A percentile compares a stretch with the other conserved stretches of the same genome.
Conservation (phyloP, 1,140 invertebrate species). For the Atta cephalotes region DNA sequence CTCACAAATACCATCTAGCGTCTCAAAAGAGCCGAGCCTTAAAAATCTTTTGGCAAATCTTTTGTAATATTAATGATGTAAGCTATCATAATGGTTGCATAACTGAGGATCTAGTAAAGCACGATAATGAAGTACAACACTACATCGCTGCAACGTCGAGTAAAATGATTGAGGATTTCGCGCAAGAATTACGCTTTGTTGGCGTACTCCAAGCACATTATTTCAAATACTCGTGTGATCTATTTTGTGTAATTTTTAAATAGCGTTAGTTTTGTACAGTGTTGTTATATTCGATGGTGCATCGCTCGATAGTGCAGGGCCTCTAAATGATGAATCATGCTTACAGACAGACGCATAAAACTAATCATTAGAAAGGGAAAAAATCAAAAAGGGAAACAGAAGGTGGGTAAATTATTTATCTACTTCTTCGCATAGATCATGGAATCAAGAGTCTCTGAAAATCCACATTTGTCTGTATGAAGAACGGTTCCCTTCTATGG, state of each 20-base stretch:
- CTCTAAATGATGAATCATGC: slow-evolving; percentile 36
- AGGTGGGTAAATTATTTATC: neutral
- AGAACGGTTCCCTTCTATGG: slow-evolving; percentile 56
- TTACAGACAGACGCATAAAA: slow-evolving; percentile 2
- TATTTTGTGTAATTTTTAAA: slow-evolving; percentile 33
- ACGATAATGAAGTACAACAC: neutral
- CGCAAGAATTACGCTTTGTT: slow-evolving; percentile 29
- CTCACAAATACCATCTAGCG: too few relatives aligned
- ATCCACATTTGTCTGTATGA: slow-evolving; percentile 4
- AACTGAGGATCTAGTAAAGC: neutral
- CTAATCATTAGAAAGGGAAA: neutral
- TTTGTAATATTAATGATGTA: too few relatives aligned
- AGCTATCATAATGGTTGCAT: neutral
- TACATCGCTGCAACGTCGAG: neutral
- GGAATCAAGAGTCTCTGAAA: neutral
- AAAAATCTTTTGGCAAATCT: too few relatives aligned
- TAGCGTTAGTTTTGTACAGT: slow-evolving; percentile 49
- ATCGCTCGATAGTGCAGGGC: slow-evolving; percentile 49
- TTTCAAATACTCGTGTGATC: slow-evolving; percentile 30
- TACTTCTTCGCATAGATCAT: neutral
- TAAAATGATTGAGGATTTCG: slow-evolving; percentile 6
- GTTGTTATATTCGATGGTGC: slow-evolving; percentile 39
- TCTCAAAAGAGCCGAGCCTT: too few relatives aligned
- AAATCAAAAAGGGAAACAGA: too few relatives aligned
- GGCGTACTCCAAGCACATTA: slow-evolving; percentile 7